A percentile compares a stretch with the other conserved stretches of the same genome.
Conservation (phyloP, 2,113 vertebrate species). For the Calidris pugnax region DNA sequence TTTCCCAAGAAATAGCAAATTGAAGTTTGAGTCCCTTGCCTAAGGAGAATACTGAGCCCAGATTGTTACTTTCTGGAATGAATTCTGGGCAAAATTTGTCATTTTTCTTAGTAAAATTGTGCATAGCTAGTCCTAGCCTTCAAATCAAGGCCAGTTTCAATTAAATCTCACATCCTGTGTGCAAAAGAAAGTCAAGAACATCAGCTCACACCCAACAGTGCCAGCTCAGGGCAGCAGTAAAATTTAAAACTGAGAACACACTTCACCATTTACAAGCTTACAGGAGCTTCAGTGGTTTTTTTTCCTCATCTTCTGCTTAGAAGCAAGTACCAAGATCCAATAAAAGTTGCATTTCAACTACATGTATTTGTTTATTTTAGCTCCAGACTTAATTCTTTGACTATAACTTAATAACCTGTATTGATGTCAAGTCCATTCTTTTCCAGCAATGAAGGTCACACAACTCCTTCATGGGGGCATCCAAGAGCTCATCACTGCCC, state of each 20-base stretch:
- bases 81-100: not conserved
- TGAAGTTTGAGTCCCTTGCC: not conserved
- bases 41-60: not conserved
- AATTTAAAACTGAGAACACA: not conserved
- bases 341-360: not conserved
- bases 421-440: not conserved
- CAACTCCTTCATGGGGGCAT: not conserved
- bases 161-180: not conserved
- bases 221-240: not conserved
- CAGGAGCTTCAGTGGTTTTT: not conserved
- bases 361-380: not conserved
- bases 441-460: not conserved
- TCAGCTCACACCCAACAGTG: not conserved
- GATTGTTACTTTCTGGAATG: not conserved
- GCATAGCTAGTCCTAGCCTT: not conserved
- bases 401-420: not conserved
- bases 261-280: not conserved
- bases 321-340: not conserved
- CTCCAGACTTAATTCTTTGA: not conserved
- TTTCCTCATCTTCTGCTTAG: not conserved
- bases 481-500: not conserved
- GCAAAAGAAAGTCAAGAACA: not conserved
- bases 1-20: not conserved
- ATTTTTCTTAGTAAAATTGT: not conserved
- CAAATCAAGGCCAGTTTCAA: not conserved